Evolutionary conservation across 2,113 vertebrate genomes (phyloP).

Genomic region (Sceloporus undulatus): DNA sequence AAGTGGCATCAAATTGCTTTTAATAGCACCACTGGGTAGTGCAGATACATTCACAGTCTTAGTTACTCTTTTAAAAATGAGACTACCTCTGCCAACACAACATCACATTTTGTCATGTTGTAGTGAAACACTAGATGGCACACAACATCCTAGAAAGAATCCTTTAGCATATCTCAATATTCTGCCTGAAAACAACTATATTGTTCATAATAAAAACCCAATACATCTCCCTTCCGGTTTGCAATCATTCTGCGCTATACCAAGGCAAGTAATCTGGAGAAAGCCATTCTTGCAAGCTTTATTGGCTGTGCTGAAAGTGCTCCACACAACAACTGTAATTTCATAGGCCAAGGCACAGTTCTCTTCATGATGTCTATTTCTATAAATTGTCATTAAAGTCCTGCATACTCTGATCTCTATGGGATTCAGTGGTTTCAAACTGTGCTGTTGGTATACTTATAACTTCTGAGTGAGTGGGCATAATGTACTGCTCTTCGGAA

Average conservation of each 20-base stretch:
- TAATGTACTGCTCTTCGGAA: background rate
- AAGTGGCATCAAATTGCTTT: no score
- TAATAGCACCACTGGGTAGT: no score
- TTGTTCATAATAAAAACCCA: background rate
- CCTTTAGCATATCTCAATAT: background rate
- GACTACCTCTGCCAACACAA: background rate
- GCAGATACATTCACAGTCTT: no score
- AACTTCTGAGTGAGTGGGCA: background rate
- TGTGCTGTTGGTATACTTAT: constrained; percentile 56
- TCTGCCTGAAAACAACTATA: background rate
- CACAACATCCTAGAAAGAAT: background rate
- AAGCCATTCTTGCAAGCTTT: background rate
- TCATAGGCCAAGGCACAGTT: background rate
- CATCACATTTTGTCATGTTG: background rate
- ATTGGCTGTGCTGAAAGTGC: background rate
- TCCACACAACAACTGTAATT: background rate
- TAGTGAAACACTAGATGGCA: constrained; percentile 9
- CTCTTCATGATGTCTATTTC: no score
- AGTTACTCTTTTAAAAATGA: background rate
- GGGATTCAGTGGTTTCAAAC: constrained; percentile 9
- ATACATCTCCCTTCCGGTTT: background rate
- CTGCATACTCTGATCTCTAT: background rate
- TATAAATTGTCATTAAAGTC: background rate
- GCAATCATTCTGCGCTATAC: background rate
- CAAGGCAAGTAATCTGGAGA: background rate